Base-by-base conservation (phyloP, 2,113 vertebrate genomes). In the Acrocephalus kingi region DNA sequence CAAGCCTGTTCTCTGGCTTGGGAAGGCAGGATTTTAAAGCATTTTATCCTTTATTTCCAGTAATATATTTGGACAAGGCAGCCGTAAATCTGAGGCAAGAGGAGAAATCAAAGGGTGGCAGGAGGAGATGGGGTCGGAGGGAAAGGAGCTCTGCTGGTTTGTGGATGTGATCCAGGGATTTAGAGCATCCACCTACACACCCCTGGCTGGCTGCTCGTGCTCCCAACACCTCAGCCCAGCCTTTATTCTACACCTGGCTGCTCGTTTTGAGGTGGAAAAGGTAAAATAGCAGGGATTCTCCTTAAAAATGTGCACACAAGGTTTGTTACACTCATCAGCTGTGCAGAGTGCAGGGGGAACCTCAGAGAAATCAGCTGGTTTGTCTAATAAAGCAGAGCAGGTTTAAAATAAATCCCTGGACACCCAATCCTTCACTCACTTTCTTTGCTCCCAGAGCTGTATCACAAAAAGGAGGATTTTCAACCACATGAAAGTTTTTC, bases 11-110 rank as follows among this genome's bases (percentile, higher is more conserved):
- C 93, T 84, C 88, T 82, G 58, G 68, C 88, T 73, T 86, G 83
- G 94, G 88, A 75, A 93, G 96, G 94, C 37, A 64, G 90, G 92
- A 81, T 89, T 97, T 94, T 90, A 95, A 94, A 93, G 92, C 92
- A 90, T 94, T 97, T 97, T 92, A 96, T 89, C 93, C 96, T 97
- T 96, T 96, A 96, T 97, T 96, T 96, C 96, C 93, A 9, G 20
- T 96, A 95, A 96, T 96, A 95, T 97, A 97, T 97, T 95, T 97
- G 92, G 92, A 96, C 94, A 96, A 90, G 88, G 93, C 30, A 84
- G 96, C 93, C 73, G 88, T 97, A 96, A 96, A 97, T 96, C 94
- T 92, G 92, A 92, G 90, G 73, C 86, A 75, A 92, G 94, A 82
- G 80, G 76, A 96, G 96, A 94, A 96, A 96, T 78, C 96, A 64